Base-by-base conservation (phyloP, 2,113 vertebrate genomes). In the Rhynchomys soricoides region DNA sequence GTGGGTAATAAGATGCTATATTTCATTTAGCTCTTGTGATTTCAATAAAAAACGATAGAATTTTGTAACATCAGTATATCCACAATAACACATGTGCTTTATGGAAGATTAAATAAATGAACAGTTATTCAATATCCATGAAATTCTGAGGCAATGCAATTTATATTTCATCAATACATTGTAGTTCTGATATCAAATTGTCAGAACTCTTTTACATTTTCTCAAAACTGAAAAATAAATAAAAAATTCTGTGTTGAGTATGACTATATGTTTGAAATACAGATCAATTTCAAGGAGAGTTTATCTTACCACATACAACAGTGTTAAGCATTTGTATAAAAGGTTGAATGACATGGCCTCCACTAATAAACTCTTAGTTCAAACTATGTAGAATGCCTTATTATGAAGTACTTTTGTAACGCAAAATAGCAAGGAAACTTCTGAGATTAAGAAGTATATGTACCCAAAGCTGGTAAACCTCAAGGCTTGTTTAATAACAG, bases 201-300 rank as follows among this genome's bases (percentile, higher is more conserved):
- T 83, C 19, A 74, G n/a, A 92, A 78, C 13, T 59, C 29, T 88
- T 8, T 37, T n/a, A n/a, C 59, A 83, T 59, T n/a, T 29, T 64
- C 13, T 92, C 45, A 86, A 88, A 93, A 48, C 43, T 77, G 48
- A 45, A 94, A 59, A 95, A 95, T 7, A 78, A 71, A 85, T 91
- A 37, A 86, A 48, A 52, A 86, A 19, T 19, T 21, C 91, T 64
- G 52, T 45, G 17, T 68, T 48, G 40, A 73, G 34, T 85, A n/a
- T 91, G 52, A 70, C 10, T 95, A 86, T 93, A 66, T 24, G 83
- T 52, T 89, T 87, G 45, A 89, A 86, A 83, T 95, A 71, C n/a
- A 96, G 88, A 81, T 10, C 12, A 71, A 6, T 93, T 75, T 91
- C 37, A 40, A 62, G 9, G 16, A 78, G 64, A 93, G 15, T 11